phyloP scores from a whole-genome alignment of 2,113 vertebrate genomes.

The Cricetomys ansorgei region DNA sequence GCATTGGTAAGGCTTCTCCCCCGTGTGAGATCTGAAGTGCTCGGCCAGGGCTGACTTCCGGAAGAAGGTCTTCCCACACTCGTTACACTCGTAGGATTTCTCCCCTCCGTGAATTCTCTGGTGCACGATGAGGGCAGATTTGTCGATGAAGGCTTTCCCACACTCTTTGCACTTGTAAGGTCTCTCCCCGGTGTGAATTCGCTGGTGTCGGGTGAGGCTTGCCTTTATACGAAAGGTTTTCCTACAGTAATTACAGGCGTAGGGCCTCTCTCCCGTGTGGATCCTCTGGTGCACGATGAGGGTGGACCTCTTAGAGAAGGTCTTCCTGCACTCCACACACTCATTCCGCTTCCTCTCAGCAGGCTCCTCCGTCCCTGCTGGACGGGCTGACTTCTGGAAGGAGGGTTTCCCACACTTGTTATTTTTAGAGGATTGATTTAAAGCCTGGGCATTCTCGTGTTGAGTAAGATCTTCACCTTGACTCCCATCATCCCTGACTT shows the following conservation, averaged over 20 bases:
- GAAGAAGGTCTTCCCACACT: conserved; percentile 58
- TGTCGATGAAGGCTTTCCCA: conserved; percentile 37
- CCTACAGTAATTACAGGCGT: background rate
- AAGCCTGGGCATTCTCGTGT: background rate
- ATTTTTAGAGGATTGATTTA: background rate
- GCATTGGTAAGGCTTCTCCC: conserved; percentile 57
- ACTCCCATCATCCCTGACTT: background rate
- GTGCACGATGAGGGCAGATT: background rate
- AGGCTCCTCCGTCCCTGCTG: background rate
- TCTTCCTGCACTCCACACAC: conserved; percentile 40
- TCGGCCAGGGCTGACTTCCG: conserved; percentile 53
- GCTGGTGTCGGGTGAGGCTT: conserved; percentile 26
- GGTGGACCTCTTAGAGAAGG: conserved; percentile 27
- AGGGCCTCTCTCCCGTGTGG: conserved; percentile 14
- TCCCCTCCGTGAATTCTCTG: conserved; percentile 32
- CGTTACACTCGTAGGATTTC: background rate
- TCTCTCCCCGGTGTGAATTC: conserved; percentile 30
- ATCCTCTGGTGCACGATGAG: background rate
- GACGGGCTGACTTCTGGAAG: background rate
- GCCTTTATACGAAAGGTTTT: conserved; percentile 50
- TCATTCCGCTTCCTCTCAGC: background rate
- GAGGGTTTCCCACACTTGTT: background rate
- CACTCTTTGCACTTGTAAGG: background rate
- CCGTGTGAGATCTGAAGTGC: conserved; percentile 42
- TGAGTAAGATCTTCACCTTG: background rate